Evolutionary conservation across 2,888 invertebrate species (phyloP), one percentile per base, ranked within the genome.

Genomic region (Folsomia manolachei): DNA sequence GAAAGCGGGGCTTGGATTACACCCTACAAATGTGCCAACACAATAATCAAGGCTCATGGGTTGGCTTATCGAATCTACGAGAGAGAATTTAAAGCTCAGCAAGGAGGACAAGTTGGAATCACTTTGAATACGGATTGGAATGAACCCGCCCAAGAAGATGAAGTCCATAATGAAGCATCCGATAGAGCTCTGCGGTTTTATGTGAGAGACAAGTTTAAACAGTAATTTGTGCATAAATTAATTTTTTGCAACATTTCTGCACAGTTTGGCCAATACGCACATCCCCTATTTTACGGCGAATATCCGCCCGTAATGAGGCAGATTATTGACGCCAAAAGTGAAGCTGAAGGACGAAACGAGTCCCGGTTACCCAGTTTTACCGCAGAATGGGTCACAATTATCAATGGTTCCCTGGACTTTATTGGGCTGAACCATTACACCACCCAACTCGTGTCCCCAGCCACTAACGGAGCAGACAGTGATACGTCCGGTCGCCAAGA

Each of bases 11-110:
- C 4, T 7, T 51, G 9, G 51, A 51, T 11, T 51, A 19, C 75
- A 14, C 77, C 77, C 2, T 87, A 88, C 72, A 70, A 86, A 2
- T 87, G 87, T 71, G 85, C 85, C n/a, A 86, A 86, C 78, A 83
- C 85, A 26, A 83, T 88, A 27, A 80, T 86, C 23, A 83, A 81
- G 21, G 80, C 81, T 1, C 83, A 84, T 68, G 82, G 84, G 71
- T 76, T 79, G 83, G 83, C 84, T 2, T 86, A 84, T 76, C 80
- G 82, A 14, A 66, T 82, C n/a, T 83, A 83, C 70, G 79, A 83
- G 39, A 71, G 73, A 4, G 77, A 81, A 52, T 83, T 80, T 75
- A 80, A 79, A 69, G 69, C 69, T 21, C 19, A 24, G 1, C 81
- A 81, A 71, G 60, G 71, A 61, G 80, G 77, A 51, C 77, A 72